Evolutionary conservation across 2,888 invertebrate genomes (phyloP).

Genomic region (Neocrepidodera transversa): DNA sequence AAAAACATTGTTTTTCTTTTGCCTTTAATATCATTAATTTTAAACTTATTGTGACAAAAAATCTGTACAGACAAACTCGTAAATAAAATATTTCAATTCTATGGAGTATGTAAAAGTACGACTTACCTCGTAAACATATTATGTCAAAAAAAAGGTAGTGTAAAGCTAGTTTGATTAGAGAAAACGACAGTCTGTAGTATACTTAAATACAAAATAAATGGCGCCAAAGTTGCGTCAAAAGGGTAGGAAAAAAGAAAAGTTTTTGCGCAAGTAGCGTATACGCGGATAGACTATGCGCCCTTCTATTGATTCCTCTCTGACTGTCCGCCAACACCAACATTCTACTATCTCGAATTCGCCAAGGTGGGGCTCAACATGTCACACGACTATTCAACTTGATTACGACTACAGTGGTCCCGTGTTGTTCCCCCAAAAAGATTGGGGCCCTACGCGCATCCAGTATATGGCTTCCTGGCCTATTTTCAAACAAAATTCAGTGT

Average conservation of each 20-base stretch:
- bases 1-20: too few species aligned
- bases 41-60: too few species aligned
- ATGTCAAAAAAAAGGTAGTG: background rate
- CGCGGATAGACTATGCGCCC: conserved; percentile 50
- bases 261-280: conserved; percentile 39
- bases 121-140: background rate
- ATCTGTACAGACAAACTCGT: too few species aligned
- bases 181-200: background rate
- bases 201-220: conserved; percentile 20
- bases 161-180: background rate
- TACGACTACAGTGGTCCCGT: conserved; percentile 36
- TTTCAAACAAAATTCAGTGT: conserved; percentile 43
- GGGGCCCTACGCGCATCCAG: conserved; percentile 39
- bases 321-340: conserved; percentile 43
- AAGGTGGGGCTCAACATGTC: conserved; percentile 53
- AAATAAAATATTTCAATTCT: too few species aligned
- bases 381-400: conserved; percentile 37
- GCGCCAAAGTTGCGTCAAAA: conserved; percentile 37
- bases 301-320: conserved; percentile 49
- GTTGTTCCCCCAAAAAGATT: conserved; percentile 32
- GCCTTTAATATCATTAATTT: too few species aligned
- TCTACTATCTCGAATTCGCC: conserved; percentile 43
- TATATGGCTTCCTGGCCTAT: conserved; percentile 50
- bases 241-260: conserved; percentile 27
- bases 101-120: too few species aligned